These are phyloP conservation scores for Stegana nigrithorax DNA, from an alignment of 2,888 invertebrate genomes.

Conservation along the genomic window DNA sequence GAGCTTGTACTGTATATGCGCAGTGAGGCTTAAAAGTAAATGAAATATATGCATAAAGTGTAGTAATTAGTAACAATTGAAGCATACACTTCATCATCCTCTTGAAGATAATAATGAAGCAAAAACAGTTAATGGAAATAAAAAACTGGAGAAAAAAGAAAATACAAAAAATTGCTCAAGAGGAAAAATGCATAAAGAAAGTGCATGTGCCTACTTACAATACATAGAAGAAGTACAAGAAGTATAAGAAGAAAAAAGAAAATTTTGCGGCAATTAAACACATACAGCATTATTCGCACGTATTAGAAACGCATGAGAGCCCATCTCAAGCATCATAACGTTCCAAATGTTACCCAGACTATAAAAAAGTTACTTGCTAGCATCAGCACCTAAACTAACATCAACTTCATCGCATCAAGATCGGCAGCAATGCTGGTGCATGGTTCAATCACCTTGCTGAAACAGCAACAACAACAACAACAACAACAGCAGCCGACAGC, in stretches of 20 bases:
- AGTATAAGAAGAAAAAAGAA: neutral
- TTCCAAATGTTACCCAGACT: no score
- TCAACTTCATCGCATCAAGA: neutral
- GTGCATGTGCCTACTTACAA: neutral
- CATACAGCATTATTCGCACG: neutral
- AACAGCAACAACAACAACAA: neutral
- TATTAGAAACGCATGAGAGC: neutral
- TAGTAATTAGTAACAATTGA: no score
- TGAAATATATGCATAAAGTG: no score
- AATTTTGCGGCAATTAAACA: conserved; percentile 1
- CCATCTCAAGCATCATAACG: no score
- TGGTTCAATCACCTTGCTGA: neutral
- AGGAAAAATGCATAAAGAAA: conserved; percentile 1
- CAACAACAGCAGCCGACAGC: no score
- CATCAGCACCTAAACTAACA: neutral
- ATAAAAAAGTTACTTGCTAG: neutral
- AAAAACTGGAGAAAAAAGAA: conserved; percentile 1
- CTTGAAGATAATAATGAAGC: neutral
- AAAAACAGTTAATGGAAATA: conserved; percentile 23
- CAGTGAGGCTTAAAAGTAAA: no score
- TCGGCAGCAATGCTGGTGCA: neutral
- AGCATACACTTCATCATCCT: no score
- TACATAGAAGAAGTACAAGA: neutral
- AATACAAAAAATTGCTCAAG: conserved; percentile 4
- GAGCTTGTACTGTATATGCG: no score